Evolutionary conservation across 2,888 invertebrate genomes (phyloP).

Genomic region (Pycnomerus fuliginosus): DNA sequence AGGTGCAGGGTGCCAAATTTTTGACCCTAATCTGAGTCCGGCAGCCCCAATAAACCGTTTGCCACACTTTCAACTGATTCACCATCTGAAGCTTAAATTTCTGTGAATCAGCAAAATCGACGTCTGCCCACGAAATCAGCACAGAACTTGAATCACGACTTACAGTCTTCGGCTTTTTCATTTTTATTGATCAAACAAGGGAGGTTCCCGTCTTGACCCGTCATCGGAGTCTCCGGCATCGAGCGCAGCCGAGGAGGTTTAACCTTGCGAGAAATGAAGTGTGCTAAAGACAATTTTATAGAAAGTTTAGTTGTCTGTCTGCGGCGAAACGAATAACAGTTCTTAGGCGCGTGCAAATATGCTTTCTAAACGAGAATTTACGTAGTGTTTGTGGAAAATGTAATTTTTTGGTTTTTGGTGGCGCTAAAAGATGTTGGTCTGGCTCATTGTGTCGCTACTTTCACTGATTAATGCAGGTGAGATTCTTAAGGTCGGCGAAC

Average conservation of each 20-base stretch:
- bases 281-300: not conserved
- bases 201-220: not conserved
- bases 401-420: no score
- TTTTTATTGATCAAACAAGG: no score
- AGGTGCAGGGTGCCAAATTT: constrained; percentile 54
- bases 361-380: no score
- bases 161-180: not conserved
- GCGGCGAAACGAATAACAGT: no score
- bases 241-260: constrained; percentile 1
- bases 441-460: no score
- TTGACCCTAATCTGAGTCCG: constrained; percentile 52
- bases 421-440: no score
- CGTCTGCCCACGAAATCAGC: constrained; percentile 3
- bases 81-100: constrained; percentile 45
- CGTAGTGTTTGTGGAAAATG: no score
- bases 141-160: constrained; percentile 5
- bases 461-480: no score
- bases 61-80: constrained; percentile 54
- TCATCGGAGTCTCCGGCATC: not conserved
- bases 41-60: constrained; percentile 51
- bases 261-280: no score
- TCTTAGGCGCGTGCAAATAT: no score
- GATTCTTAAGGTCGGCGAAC: no score
- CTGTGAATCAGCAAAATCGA: constrained; percentile 1
- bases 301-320: not conserved